These are phyloP conservation scores for Umimayanthus chanpuru DNA, from an alignment of 92 coral and sea anemone genomes.

Conservation along the genomic window DNA sequence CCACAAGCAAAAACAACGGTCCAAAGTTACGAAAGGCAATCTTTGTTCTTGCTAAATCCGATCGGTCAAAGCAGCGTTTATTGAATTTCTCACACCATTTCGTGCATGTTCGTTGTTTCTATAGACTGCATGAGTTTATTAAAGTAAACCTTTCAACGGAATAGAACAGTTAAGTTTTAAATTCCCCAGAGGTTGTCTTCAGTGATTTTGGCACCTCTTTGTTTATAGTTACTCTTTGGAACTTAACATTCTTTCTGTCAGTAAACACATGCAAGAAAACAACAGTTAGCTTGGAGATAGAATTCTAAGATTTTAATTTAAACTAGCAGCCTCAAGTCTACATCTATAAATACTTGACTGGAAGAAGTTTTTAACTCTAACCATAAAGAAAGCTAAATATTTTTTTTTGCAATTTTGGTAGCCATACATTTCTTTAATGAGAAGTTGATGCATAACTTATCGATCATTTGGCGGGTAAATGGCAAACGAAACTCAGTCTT, in stretches of 20 bases:
- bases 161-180: too few relatives aligned
- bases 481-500: neutral
- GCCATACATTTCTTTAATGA: neutral
- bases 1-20: too few relatives aligned
- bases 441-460: neutral
- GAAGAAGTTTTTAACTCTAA: too few relatives aligned
- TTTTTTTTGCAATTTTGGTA: neutral
- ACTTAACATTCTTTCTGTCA: neutral
- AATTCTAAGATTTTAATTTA: neutral
- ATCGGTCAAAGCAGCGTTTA: neutral
- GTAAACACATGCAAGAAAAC: neutral
- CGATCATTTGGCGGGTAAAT: neutral
- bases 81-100: neutral
- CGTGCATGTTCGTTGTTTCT: neutral
- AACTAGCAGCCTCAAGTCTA: neutral
- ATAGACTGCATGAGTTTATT: neutral
- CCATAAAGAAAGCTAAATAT: neutral
- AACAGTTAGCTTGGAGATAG: neutral
- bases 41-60: too few relatives aligned
- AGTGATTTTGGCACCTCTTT: neutral
- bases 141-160: too few relatives aligned
- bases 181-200: neutral
- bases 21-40: too few relatives aligned
- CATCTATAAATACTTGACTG: neutral
- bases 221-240: neutral